phyloP scores from a whole-genome alignment of 2,888 invertebrate species.

The Mimas tiliae region DNA sequence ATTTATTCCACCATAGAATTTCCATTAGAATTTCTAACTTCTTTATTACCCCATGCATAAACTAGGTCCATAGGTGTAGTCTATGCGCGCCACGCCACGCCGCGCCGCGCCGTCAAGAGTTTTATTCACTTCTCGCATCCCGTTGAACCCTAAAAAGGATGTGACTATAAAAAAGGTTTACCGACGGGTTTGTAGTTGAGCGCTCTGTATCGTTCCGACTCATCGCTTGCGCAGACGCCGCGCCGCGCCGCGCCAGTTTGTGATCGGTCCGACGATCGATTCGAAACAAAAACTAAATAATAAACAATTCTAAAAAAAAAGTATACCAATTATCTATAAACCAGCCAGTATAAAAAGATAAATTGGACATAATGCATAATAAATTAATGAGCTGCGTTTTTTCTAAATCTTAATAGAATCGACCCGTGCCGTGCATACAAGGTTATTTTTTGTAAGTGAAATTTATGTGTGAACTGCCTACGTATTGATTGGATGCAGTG shows the following conservation, averaged over 20 bases:
- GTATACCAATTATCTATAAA: no score
- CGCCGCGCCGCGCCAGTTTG: slow-evolving; percentile 26
- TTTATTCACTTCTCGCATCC: slow-evolving; percentile 43
- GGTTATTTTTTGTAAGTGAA: slow-evolving; percentile 28
- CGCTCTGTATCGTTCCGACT: slow-evolving; percentile 50
- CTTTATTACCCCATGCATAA: no score
- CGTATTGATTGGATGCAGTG: slow-evolving; percentile 12
- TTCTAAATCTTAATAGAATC: neutral
- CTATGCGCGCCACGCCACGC: neutral
- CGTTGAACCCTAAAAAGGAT: slow-evolving; percentile 66
- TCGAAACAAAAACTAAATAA: neutral
- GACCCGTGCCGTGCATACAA: slow-evolving; percentile 28
- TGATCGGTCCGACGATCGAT: neutral
- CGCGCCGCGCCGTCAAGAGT: neutral
- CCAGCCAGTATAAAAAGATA: no score
- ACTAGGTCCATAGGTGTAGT: no score
- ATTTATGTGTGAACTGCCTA: slow-evolving; percentile 19
- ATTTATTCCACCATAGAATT: no score
- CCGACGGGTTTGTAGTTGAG: slow-evolving; percentile 43
- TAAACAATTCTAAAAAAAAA: neutral
- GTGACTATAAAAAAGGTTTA: slow-evolving; percentile 53
- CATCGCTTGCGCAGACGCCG: slow-evolving; percentile 49
- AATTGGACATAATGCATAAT: neutral
- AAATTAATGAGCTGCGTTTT: neutral
- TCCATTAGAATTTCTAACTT: no score